Conservation (phyloP, 2,797 vertebrate species). For the Darevskia nairensis region DNA sequence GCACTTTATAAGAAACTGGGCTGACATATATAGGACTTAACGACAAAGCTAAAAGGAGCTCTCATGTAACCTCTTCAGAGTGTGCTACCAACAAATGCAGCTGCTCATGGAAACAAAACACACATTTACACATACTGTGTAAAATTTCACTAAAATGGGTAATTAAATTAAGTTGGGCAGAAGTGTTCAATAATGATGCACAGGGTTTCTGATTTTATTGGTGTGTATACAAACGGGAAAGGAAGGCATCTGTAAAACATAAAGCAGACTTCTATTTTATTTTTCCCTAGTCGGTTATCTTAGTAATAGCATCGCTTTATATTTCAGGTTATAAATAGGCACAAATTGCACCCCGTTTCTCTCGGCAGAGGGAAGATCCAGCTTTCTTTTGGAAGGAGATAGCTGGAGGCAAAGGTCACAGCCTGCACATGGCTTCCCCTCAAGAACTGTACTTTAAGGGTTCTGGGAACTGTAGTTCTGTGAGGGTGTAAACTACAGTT, state of each 20-base stretch:
- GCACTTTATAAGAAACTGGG: not conserved
- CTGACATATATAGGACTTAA: constrained; percentile 13
- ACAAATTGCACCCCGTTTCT: too few species aligned
- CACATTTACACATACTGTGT: not conserved
- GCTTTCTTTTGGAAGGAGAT: not conserved
- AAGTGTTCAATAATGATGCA: not conserved
- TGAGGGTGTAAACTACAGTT: too few species aligned
- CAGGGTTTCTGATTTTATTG: not conserved
- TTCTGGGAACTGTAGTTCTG: too few species aligned
- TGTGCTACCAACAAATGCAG: not conserved
- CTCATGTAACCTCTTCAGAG: not conserved
- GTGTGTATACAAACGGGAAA: not conserved
- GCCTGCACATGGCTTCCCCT: too few species aligned
- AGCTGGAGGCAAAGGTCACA: too few species aligned
- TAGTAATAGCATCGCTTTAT: not conserved
- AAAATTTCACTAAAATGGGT: not conserved
- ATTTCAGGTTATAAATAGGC: not conserved
- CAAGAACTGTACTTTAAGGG: too few species aligned
- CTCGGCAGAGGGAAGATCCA: not conserved
- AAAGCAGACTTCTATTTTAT: not conserved
- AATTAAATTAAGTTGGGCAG: not conserved
- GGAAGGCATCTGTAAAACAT: not conserved
- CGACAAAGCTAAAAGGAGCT: not conserved
- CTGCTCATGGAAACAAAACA: not conserved
- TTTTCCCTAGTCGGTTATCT: not conserved